A percentile compares a stretch with the other conserved stretches of the same genome.
These are phyloP conservation scores for Galaxias olidus DNA, from an alignment of 2,797 vertebrate species.

Conservation along the genomic window DNA sequence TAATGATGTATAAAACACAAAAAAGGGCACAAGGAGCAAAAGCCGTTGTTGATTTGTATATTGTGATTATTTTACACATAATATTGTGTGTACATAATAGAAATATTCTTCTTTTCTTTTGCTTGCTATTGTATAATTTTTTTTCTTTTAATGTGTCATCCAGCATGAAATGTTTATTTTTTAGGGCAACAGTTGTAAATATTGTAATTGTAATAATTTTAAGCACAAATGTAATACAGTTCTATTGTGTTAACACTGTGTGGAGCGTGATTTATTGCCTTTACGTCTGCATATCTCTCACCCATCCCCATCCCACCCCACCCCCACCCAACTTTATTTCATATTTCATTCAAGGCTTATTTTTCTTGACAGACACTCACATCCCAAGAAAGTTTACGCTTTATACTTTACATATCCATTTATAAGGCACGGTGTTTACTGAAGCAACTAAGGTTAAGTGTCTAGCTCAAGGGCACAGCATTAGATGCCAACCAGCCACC, in stretches of 20 bases:
- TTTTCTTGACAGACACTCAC: not conserved
- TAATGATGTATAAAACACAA: slow-evolving; percentile 24
- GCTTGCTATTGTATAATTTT: slow-evolving; percentile 78
- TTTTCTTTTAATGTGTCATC: slow-evolving; percentile 86
- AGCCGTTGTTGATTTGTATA: slow-evolving; percentile 64
- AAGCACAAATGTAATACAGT: slow-evolving; percentile 99
- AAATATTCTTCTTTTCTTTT: slow-evolving; percentile 66
- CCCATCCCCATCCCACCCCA: not conserved
- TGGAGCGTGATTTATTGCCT: slow-evolving; percentile 70
- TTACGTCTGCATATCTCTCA: slow-evolving; percentile 47
- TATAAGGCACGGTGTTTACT: slow-evolving; percentile 48
- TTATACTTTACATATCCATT: slow-evolving; percentile 41
- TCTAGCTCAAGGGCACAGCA: slow-evolving; percentile 55
- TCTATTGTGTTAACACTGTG: slow-evolving; percentile 96
- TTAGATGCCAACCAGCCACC: slow-evolving; percentile 48
- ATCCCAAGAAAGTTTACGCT: slow-evolving; percentile 27
- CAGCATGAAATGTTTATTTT: slow-evolving; percentile 99
- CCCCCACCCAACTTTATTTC: not conserved
- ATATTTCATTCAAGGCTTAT: no score
- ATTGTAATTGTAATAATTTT: slow-evolving; percentile 95
- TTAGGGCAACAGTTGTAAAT: slow-evolving; percentile 93
- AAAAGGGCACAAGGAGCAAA: slow-evolving; percentile 4
- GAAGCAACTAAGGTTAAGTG: slow-evolving; percentile 57
- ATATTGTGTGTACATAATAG: slow-evolving; percentile 79
- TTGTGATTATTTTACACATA: slow-evolving; percentile 47